Evolutionary conservation across 2,797 vertebrate species (phyloP).

Genomic region (Anolis apletophallus): DNA sequence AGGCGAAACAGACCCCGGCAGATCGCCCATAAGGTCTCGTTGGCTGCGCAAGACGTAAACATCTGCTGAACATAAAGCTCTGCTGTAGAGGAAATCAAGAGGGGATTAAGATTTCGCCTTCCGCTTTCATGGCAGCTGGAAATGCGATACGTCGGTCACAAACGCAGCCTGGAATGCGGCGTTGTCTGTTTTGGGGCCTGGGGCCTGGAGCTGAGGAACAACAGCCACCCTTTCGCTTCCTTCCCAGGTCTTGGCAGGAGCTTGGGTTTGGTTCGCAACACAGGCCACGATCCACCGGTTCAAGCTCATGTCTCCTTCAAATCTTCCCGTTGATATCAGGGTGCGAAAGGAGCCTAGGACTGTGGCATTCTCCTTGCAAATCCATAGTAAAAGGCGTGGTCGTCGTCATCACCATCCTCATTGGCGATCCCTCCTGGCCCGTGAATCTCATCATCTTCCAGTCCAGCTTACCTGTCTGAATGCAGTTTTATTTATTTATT

Average conservation of each 20-base stretch:
- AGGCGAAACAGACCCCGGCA: conserved; percentile 55
- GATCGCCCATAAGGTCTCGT: conserved; percentile 54
- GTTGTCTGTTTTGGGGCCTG: background rate
- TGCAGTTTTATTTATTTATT: too few species aligned
- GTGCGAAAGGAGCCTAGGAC: background rate
- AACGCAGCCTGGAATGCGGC: conserved; percentile 1
- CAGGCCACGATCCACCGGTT: background rate
- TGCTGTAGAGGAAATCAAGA: conserved; percentile 51
- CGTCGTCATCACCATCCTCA: too few species aligned
- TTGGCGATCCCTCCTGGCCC: too few species aligned
- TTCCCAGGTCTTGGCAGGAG: conserved; percentile 10
- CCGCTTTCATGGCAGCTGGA: conserved; percentile 60
- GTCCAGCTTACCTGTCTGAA: too few species aligned
- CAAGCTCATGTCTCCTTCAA: background rate
- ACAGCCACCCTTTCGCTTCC: background rate
- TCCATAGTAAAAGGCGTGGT: too few species aligned
- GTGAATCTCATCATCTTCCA: too few species aligned
- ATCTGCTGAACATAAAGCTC: conserved; percentile 57
- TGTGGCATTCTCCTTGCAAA: too few species aligned
- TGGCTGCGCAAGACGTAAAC: conserved; percentile 58
- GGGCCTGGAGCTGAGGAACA: background rate
- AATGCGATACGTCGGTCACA: conserved; percentile 64
- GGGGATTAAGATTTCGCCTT: conserved; percentile 63
- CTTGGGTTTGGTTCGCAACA: background rate
- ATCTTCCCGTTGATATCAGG: background rate